phyloP scores from a whole-genome alignment of 2,113 vertebrate species.

The Tricholaema leucomelas region DNA sequence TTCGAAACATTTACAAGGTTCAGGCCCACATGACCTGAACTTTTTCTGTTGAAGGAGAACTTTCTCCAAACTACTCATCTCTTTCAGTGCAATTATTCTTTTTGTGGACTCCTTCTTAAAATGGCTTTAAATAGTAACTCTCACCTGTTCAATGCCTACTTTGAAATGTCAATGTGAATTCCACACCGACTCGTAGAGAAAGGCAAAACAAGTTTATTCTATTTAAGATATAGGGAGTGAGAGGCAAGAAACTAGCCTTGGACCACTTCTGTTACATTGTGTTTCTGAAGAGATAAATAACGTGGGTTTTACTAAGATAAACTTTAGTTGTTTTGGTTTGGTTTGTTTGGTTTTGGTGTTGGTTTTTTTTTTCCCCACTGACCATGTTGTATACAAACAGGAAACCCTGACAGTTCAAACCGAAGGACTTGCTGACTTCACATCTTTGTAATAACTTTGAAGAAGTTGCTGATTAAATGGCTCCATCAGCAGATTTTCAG shows the following conservation, averaged over 20 bases:
- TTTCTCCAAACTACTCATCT: not conserved
- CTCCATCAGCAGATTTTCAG: conserved; percentile 19
- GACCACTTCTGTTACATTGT: not conserved
- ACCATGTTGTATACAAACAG: not conserved
- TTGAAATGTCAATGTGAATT: not conserved
- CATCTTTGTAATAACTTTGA: conserved; percentile 9
- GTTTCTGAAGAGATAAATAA: conserved; percentile 10
- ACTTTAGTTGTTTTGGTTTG: not conserved
- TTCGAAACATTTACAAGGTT: not conserved
- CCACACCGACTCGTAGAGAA: not conserved
- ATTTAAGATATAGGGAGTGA: not conserved
- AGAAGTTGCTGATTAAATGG: not conserved
- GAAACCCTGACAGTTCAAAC: conserved; percentile 50
- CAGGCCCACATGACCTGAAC: not conserved
- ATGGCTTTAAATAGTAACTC: not conserved
- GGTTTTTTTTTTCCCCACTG: not conserved
- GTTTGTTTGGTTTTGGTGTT: not conserved
- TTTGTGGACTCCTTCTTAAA: not conserved
- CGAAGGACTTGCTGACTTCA: conserved; percentile 47
- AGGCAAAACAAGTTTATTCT: not conserved
- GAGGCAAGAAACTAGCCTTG: not conserved
- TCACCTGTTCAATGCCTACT: not conserved
- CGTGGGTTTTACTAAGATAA: not conserved
- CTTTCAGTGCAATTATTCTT: not conserved
- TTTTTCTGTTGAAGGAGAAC: not conserved